Evolutionary conservation across 2,888 invertebrate genomes (phyloP).

Genomic region (Vesta saturnalis): DNA sequence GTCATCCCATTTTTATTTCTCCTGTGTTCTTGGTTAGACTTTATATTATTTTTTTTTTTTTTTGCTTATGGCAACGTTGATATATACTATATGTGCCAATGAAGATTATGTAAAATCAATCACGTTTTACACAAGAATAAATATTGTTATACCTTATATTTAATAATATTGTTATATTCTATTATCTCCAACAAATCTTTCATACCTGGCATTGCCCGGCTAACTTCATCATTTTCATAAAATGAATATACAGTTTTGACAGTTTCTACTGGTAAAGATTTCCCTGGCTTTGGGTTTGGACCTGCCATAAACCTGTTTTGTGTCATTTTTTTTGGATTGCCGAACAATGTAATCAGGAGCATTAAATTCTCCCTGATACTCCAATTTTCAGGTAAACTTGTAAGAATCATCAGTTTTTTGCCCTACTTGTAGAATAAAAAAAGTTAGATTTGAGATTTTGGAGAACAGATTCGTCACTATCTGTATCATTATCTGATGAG

Average conservation of each 20-base stretch:
- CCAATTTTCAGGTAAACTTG: neutral
- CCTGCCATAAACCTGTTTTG: neutral
- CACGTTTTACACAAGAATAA: too few species aligned
- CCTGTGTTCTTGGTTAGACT: too few species aligned
- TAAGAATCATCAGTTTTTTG: neutral
- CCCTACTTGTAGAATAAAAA: neutral
- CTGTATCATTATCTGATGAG: neutral
- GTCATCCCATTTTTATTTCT: too few species aligned
- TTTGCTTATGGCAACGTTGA: too few species aligned
- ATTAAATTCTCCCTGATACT: neutral
- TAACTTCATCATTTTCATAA: slow-evolving; percentile 3
- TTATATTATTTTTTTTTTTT: too few species aligned
- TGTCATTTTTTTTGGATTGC: neutral
- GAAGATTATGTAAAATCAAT: too few species aligned
- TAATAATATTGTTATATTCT: too few species aligned
- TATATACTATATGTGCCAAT: too few species aligned
- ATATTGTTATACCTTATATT: too few species aligned
- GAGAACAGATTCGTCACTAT: neutral
- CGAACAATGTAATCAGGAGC: neutral
- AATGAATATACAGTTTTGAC: neutral
- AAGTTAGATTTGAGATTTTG: neutral
- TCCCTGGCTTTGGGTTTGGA: neutral
- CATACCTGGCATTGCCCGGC: neutral
- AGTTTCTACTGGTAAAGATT: neutral
- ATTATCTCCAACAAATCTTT: neutral